Evolutionary conservation across 2,888 invertebrate genomes (phyloP).

Genomic region (Cerceris ruficornis): DNA sequence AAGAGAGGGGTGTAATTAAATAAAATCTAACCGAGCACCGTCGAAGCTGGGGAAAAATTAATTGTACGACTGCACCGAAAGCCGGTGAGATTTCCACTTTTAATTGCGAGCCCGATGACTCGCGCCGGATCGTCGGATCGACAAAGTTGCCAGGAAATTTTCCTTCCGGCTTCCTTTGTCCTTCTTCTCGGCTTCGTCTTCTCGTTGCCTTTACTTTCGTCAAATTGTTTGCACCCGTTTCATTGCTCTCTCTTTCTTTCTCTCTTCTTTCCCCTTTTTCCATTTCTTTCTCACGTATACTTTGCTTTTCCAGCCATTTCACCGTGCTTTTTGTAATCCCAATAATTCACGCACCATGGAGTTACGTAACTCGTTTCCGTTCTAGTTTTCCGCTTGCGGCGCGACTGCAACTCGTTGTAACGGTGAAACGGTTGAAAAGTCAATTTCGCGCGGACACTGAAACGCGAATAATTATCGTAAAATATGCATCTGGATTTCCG

Average conservation of each 20-base stretch:
- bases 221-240: not conserved
- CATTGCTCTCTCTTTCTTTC: not conserved
- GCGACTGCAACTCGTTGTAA: not conserved
- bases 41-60: constrained; percentile 63
- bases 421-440: not conserved
- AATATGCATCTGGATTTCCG: constrained; percentile 26
- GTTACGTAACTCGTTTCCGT: not conserved
- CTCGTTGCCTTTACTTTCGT: not conserved
- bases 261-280: not conserved
- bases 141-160: constrained; percentile 26
- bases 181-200: not conserved
- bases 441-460: not conserved
- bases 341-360: not conserved
- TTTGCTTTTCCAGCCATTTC: too few relatives aligned
- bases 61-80: constrained; percentile 60
- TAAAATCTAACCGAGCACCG: constrained; percentile 63
- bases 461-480: constrained; percentile 21
- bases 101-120: constrained; percentile 62
- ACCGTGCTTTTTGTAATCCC: too few relatives aligned
- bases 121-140: constrained; percentile 19
- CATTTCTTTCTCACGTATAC: not conserved
- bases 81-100: constrained; percentile 62
- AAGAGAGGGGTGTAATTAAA: constrained; percentile 62
- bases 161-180: constrained; percentile 3
- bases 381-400: not conserved